Evolutionary conservation across 1,140 invertebrate genomes (phyloP).

Genomic region (Euura saliciscinereae): DNA sequence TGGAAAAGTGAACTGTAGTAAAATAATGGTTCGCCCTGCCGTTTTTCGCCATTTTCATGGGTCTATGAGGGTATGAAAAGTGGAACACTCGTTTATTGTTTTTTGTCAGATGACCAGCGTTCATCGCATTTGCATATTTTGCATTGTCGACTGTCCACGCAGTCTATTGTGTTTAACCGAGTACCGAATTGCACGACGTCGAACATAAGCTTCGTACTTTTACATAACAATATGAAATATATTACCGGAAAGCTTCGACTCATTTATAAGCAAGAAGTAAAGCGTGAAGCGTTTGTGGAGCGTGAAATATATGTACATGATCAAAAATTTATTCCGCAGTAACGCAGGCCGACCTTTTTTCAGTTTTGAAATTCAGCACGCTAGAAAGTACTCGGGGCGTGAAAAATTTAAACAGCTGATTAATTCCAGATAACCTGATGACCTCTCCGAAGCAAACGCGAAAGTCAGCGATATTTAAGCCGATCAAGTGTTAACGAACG

Average conservation of each 20-base stretch:
- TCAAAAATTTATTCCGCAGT: background rate
- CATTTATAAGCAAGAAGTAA: background rate
- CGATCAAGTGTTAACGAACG: constrained; percentile 46
- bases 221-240: constrained; percentile 48
- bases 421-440: too few relatives aligned
- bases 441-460: too few relatives aligned
- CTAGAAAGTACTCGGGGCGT: background rate
- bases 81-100: constrained; percentile 52
- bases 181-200: constrained; percentile 49
- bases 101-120: constrained; percentile 45
- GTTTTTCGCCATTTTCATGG: constrained; percentile 43
- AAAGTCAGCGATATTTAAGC: constrained; percentile 27
- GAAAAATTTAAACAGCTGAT: background rate
- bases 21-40: background rate
- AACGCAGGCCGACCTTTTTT: background rate
- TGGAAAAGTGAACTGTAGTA: background rate
- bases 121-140: constrained; percentile 50
- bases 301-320: too few relatives aligned
- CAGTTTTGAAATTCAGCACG: background rate
- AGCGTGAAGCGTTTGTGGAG: too few relatives aligned
- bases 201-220: constrained; percentile 51
- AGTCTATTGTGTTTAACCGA: constrained; percentile 49
- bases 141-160: constrained; percentile 31
- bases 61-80: constrained; percentile 54
- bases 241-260: constrained; percentile 1